Evolutionary conservation across 53 echinoderm and acorn worm genomes (phyloP).

Genomic region (Holothuria scabra): DNA sequence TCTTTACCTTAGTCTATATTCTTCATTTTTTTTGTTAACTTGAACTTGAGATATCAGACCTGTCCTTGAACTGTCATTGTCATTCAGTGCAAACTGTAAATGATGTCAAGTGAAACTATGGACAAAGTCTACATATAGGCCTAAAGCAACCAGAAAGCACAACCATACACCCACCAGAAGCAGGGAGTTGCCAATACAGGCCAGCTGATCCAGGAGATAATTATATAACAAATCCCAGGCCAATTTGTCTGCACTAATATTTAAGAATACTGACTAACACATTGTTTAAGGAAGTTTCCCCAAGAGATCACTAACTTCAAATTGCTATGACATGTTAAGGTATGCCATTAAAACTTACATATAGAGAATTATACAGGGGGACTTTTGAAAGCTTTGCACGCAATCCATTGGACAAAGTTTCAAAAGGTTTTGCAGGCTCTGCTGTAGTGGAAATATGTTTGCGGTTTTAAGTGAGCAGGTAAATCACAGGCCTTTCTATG

Average conservation of each 20-base stretch:
- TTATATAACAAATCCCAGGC: background rate
- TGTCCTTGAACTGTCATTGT: slow-evolving; percentile 17
- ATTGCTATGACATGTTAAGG: slow-evolving; percentile 15
- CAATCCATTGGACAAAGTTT: background rate
- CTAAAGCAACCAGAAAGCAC: slow-evolving; percentile 5
- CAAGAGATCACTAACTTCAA: slow-evolving; percentile 1
- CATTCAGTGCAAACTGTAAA: background rate
- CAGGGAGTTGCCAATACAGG: too few relatives aligned
- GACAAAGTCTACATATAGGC: background rate
- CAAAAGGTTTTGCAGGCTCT: too few relatives aligned
- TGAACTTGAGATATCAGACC: background rate
- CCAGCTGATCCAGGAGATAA: background rate
- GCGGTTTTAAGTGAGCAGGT: too few relatives aligned
- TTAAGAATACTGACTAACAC: background rate
- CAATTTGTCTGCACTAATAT: slow-evolving; percentile 5
- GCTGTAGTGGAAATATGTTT: too few relatives aligned
- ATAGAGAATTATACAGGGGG: background rate
- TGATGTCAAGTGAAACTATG: background rate
- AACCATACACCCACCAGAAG: slow-evolving; percentile 5
- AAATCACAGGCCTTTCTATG: too few relatives aligned
- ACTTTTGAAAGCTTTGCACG: slow-evolving; percentile 9
- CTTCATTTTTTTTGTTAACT: too few relatives aligned
- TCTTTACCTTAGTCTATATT: too few relatives aligned
- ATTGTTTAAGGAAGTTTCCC: background rate
- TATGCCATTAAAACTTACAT: slow-evolving; percentile 8